phyloP scores from a whole-genome alignment of 1,140 invertebrate species.

The Trichoplusia ni region DNA sequence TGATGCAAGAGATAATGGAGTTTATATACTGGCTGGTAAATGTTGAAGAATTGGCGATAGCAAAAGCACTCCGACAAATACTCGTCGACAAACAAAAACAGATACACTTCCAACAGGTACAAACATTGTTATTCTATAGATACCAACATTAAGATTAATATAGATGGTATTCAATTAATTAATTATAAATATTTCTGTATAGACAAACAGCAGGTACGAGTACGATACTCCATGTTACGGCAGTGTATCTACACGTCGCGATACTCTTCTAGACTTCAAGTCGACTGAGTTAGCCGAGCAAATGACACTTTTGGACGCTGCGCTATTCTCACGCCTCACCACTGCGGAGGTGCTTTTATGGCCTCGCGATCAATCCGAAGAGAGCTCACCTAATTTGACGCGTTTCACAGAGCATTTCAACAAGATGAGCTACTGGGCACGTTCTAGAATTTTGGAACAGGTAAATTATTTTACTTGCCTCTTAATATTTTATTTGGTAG shows the following conservation, averaged over 20 bases:
- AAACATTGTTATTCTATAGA: too few species aligned
- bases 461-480: too few species aligned
- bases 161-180: not conserved
- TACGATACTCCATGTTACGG: conserved; percentile 69
- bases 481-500: too few species aligned
- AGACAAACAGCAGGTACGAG: conserved; percentile 71
- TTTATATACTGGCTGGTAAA: conserved; percentile 96
- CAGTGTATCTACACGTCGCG: conserved; percentile 81
- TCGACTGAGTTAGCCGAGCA: conserved; percentile 94
- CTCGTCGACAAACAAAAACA: conserved; percentile 93
- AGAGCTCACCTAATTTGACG: conserved; percentile 97
- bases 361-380: conserved; percentile 98
- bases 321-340: conserved; percentile 98
- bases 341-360: conserved; percentile 98
- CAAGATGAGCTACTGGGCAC: conserved; percentile 99
- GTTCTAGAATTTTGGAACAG: conserved; percentile 84
- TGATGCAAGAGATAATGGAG: conserved; percentile 91
- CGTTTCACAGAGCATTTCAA: conserved; percentile 99
- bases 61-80: conserved; percentile 93
- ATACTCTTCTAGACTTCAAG: conserved; percentile 95
- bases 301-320: conserved; percentile 98
- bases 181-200: conserved; percentile 17
- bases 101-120: conserved; percentile 82
- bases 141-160: too few species aligned
- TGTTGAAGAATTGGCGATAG: conserved; percentile 92